These are phyloP conservation scores for Darevskia mixta DNA, from an alignment of 2,797 vertebrate genomes.

Conservation along the genomic window DNA sequence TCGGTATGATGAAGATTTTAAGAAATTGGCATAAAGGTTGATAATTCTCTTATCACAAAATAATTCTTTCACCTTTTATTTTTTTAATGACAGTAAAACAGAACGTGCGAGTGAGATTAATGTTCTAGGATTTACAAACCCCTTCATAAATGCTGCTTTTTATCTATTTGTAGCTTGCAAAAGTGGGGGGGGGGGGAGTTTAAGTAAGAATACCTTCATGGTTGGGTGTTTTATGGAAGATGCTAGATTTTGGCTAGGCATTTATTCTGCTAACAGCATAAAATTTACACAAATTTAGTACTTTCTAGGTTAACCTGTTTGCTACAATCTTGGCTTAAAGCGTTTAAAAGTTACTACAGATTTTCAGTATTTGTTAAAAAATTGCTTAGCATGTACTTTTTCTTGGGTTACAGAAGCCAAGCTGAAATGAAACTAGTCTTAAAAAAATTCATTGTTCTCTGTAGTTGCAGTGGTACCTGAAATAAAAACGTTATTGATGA, in stretches of 20 bases:
- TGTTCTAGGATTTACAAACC: conserved; percentile 21
- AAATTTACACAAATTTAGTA: conserved; percentile 65
- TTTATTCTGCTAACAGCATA: conserved; percentile 41
- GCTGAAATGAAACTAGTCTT: conserved; percentile 78
- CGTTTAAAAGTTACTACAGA: conserved; percentile 73
- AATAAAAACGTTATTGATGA: conserved; percentile 94
- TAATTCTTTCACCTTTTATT: not conserved
- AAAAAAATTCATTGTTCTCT: conserved; percentile 86
- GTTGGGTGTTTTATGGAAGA: conserved; percentile 58
- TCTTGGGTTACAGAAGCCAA: conserved; percentile 73
- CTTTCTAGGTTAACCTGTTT: conserved; percentile 68
- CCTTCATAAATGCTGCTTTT: conserved; percentile 2
- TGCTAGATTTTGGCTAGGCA: conserved; percentile 53
- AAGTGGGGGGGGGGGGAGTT: conserved; percentile 24
- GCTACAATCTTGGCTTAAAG: conserved; percentile 70
- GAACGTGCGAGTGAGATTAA: conserved; percentile 5
- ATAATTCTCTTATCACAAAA: not conserved
- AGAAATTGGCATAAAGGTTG: conserved; percentile 12
- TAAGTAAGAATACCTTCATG: conserved; percentile 40
- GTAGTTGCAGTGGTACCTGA: conserved; percentile 87
- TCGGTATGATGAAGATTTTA: conserved; percentile 33
- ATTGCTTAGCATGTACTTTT: conserved; percentile 62
- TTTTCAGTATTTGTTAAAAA: conserved; percentile 79
- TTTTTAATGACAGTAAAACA: not conserved
- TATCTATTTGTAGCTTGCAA: not conserved